A percentile compares a stretch with the other conserved stretches of the same genome.
Evolutionary conservation across 23 tunicate genomes (phyloP).

Genomic region (Clavelina lepadiformis): DNA sequence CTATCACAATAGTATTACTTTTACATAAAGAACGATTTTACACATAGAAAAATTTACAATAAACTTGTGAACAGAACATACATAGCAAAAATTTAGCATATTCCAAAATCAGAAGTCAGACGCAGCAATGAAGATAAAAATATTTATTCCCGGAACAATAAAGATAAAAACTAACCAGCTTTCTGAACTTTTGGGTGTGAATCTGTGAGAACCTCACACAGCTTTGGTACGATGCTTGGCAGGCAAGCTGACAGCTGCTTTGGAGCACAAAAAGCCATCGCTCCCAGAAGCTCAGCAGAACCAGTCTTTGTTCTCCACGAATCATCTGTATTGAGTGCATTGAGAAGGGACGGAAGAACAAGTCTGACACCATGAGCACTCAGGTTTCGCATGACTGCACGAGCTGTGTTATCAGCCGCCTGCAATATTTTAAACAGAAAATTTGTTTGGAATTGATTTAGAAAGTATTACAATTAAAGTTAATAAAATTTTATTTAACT

Average conservation of each 20-base stretch:
- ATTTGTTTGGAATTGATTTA: too few species aligned
- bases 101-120: neutral
- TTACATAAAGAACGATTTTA: neutral
- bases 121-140: too few species aligned
- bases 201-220: constrained; percentile 90
- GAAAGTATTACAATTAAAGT: too few species aligned
- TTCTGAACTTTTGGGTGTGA: constrained; percentile 95
- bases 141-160: too few species aligned
- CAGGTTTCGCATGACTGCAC: constrained; percentile 81
- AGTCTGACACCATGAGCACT: constrained; percentile 95
- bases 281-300: constrained; percentile 91
- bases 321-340: constrained; percentile 72
- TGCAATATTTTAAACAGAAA: too few species aligned
- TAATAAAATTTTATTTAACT: too few species aligned
- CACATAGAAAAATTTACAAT: too few species aligned
- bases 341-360: constrained; percentile 83
- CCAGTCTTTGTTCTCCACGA: constrained; percentile 97
- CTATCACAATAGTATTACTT: constrained; percentile 25
- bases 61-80: neutral
- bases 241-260: constrained; percentile 87
- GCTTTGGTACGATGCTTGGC: constrained; percentile 86
- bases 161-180: constrained; percentile 94
- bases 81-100: neutral
- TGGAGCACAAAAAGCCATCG: constrained; percentile 97
- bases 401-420: constrained; percentile 96